These are phyloP conservation scores for Vulpes ferrilata DNA, from an alignment of 2,113 vertebrate species.

Conservation along the genomic window DNA sequence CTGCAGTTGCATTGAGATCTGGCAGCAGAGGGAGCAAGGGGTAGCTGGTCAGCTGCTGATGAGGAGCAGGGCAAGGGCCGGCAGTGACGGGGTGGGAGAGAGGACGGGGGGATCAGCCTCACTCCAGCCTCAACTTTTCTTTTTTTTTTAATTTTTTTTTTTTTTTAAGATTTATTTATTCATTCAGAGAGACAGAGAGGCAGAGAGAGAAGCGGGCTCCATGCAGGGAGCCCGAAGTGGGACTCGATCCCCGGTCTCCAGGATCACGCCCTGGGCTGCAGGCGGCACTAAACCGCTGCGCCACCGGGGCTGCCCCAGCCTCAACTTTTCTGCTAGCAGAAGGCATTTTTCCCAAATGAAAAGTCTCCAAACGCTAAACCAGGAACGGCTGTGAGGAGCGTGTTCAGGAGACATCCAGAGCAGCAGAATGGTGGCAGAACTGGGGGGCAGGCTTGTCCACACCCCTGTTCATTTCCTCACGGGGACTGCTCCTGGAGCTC, in stretches of 20 bases:
- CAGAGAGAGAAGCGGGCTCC: too few species aligned
- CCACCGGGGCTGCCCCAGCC: background rate
- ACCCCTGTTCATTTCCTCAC: background rate
- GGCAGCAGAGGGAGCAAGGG: background rate
- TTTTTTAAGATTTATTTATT: too few species aligned
- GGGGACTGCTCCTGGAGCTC: background rate
- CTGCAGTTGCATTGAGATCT: background rate
- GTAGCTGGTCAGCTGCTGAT: background rate
- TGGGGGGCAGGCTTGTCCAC: background rate
- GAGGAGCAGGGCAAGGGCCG: background rate
- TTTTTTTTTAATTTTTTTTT: too few species aligned
- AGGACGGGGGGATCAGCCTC: background rate
- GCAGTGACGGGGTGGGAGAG: background rate
- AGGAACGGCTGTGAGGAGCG: background rate
- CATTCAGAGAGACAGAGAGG: too few species aligned
- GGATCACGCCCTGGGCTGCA: too few species aligned
- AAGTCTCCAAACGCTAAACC: background rate
- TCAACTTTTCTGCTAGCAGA: background rate
- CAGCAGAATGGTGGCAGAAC: fast-evolving
- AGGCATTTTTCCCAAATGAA: background rate
- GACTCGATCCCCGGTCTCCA: too few species aligned
- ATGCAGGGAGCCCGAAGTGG: too few species aligned
- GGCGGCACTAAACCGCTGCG: too few species aligned
- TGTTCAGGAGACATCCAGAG: fast-evolving
- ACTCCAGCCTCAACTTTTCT: background rate